Percentiles rank a stretch among this genome's conserved stretches.
These are phyloP conservation scores for Listronotus oregonensis DNA, from an alignment of 1,140 invertebrate genomes.

Conservation along the genomic window DNA sequence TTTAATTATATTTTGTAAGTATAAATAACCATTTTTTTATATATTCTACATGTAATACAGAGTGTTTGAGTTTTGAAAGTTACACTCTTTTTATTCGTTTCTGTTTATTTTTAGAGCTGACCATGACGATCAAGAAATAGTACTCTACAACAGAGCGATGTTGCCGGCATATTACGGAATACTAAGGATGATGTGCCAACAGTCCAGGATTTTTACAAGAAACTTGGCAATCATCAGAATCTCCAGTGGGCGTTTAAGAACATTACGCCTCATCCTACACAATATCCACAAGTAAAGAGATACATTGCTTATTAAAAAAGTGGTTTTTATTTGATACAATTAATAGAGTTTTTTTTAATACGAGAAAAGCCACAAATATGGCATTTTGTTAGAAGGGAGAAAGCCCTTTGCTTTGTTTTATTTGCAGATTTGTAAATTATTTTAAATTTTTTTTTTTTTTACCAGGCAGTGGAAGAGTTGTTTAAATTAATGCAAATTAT, in stretches of 20 bases:
- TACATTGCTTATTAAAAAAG: too few relatives aligned
- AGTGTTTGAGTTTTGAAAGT: too few relatives aligned
- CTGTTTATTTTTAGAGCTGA: conserved; percentile 70
- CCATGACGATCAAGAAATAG: conserved; percentile 93
- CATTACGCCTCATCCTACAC: conserved; percentile 90
- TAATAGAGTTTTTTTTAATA: too few relatives aligned
- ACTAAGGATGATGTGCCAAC: conserved; percentile 85
- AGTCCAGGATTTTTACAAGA: conserved; percentile 82
- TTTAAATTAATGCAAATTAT: conserved; percentile 88
- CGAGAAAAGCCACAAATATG: too few relatives aligned
- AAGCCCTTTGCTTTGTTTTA: too few relatives aligned
- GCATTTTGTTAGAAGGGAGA: too few relatives aligned
- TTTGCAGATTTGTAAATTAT: too few relatives aligned
- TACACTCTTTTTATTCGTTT: neutral
- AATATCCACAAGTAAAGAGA: conserved; percentile 75
- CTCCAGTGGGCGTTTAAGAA: conserved; percentile 96
- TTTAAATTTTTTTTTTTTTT: too few relatives aligned
- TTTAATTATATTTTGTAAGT: conserved; percentile 96
- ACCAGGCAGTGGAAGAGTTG: conserved; percentile 85
- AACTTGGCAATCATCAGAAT: conserved; percentile 90
- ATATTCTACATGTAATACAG: too few relatives aligned
- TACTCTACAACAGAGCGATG: conserved; percentile 91
- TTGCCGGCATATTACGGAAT: conserved; percentile 93
- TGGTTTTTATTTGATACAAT: too few relatives aligned
- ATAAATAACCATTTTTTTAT: neutral